A percentile compares a stretch with the other conserved stretches of the same genome.
Evolutionary conservation across 2,113 vertebrate species (phyloP).

Genomic region (Bufo bufo): DNA sequence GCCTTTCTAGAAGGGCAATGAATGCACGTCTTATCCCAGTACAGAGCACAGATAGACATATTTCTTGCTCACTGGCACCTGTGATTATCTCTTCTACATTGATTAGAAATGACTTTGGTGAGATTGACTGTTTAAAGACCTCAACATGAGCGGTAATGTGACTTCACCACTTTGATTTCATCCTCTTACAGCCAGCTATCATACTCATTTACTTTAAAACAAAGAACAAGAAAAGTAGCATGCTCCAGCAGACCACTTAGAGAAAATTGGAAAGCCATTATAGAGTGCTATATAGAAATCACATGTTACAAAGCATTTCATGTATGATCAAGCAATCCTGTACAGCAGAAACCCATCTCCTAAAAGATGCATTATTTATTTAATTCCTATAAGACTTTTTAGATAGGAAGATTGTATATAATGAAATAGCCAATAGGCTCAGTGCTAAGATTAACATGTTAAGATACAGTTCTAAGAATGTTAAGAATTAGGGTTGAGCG

Average conservation of each 20-base stretch:
- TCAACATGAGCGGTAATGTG: conserved; percentile 71
- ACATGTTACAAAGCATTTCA: conserved; percentile 62
- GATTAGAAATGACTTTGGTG: conserved; percentile 74
- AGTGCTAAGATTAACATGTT: background rate
- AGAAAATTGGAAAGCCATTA: conserved; percentile 49
- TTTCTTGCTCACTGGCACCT: conserved; percentile 80
- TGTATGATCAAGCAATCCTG: conserved; percentile 59
- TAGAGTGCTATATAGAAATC: conserved; percentile 51
- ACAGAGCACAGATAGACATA: conserved; percentile 69
- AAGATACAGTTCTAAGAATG: background rate
- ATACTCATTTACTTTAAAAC: conserved; percentile 70
- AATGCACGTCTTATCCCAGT: conserved; percentile 77
- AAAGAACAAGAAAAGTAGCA: conserved; percentile 59
- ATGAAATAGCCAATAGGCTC: background rate
- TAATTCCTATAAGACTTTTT: conserved; percentile 14
- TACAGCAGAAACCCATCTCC: background rate
- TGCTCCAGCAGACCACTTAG: conserved; percentile 63
- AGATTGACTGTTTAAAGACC: conserved; percentile 75
- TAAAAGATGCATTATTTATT: background rate
- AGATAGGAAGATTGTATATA: background rate
- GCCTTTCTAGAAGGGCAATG: conserved; percentile 71
- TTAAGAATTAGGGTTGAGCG: background rate
- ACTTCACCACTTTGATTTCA: conserved; percentile 69
- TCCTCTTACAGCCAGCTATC: conserved; percentile 66
- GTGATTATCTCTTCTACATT: conserved; percentile 79